Evolutionary conservation across 2,888 invertebrate species (phyloP).

Genomic region (Geophilus truncorum): DNA sequence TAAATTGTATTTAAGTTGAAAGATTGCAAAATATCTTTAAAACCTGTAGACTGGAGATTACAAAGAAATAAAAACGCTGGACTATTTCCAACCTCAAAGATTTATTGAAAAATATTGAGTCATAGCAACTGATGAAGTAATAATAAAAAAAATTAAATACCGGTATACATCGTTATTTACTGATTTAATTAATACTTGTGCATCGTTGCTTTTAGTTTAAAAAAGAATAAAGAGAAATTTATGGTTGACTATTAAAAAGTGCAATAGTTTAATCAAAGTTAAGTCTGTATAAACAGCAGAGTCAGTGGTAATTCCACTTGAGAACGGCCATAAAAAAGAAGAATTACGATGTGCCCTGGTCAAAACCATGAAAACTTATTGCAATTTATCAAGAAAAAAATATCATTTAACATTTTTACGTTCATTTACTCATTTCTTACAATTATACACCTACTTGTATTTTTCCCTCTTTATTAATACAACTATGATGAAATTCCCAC

Average conservation of each 20-base stretch:
- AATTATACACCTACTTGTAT: not conserved
- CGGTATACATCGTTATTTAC: too few relatives aligned
- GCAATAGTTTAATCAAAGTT: slow-evolving; percentile 4
- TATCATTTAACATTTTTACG: not conserved
- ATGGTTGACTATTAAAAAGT: not conserved
- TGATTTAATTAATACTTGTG: too few relatives aligned
- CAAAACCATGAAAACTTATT: slow-evolving; percentile 4
- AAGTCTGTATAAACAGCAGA: not conserved
- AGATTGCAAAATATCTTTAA: not conserved
- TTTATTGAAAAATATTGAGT: too few relatives aligned
- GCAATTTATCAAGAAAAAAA: not conserved
- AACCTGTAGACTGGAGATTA: not conserved
- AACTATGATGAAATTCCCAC: not conserved
- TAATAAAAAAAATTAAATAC: too few relatives aligned
- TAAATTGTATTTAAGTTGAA: not conserved
- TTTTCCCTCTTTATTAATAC: not conserved
- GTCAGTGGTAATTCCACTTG: not conserved
- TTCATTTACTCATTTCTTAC: not conserved
- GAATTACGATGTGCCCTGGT: not conserved
- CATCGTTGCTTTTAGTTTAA: too few relatives aligned
- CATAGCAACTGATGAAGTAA: too few relatives aligned
- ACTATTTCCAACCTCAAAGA: too few relatives aligned
- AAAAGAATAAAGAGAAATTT: not conserved
- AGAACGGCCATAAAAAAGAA: not conserved
- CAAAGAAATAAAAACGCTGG: not conserved